Evolutionary conservation across 2,797 vertebrate species (phyloP).

Genomic region (Tadarida brasiliensis): DNA sequence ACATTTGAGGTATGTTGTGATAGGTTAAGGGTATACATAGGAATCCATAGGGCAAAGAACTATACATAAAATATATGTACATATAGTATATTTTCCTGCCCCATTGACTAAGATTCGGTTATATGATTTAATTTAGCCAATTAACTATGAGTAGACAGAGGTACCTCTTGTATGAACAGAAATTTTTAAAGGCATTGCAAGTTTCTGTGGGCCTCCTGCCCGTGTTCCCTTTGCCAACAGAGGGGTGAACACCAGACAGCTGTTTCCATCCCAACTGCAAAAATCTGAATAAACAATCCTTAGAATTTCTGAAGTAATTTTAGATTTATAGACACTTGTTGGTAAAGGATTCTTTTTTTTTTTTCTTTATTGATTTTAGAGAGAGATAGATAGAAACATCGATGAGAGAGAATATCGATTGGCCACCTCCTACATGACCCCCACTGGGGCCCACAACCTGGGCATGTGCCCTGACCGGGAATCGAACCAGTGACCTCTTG

Average conservation of each 20-base stretch:
- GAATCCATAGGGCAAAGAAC: neutral
- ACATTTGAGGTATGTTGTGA: neutral
- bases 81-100: neutral
- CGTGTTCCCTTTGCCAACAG: neutral
- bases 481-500: too few relatives aligned
- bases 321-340: neutral
- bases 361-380: neutral
- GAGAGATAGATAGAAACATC: too few relatives aligned
- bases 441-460: too few relatives aligned
- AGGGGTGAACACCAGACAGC: neutral
- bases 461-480: too few relatives aligned
- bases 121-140: neutral
- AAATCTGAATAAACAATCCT: neutral
- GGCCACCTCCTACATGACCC: too few relatives aligned
- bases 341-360: neutral
- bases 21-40: neutral
- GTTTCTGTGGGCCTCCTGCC: neutral
- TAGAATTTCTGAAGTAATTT: slow-evolving; percentile 32
- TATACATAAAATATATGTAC: neutral
- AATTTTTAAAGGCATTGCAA: neutral
- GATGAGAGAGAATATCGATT: too few relatives aligned
- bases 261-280: neutral
- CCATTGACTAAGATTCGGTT: neutral
- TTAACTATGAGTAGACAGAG: neutral
- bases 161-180: neutral